Conservation (phyloP, 2,888 invertebrate genomes). For the Periphyllus acericola region DNA sequence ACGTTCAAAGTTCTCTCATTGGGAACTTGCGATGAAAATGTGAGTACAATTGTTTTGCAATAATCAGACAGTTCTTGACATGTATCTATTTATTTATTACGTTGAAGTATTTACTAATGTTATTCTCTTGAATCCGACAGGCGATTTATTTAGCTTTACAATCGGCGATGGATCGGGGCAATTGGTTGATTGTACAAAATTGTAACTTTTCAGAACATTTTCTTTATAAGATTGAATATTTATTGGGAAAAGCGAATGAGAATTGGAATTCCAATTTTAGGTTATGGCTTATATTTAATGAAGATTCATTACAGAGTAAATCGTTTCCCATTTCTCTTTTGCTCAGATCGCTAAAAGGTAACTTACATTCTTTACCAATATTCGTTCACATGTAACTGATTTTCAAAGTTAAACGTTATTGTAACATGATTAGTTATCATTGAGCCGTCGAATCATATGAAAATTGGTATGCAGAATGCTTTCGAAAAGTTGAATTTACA, state of each 20-base stretch:
- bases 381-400: not conserved
- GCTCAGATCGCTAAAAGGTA: slow-evolving; percentile 50
- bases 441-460: slow-evolving; percentile 41
- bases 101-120: not conserved
- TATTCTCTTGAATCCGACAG: not conserved
- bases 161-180: slow-evolving; percentile 43
- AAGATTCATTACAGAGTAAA: not conserved
- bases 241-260: slow-evolving; percentile 26
- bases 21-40: slow-evolving; percentile 35
- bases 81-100: too few relatives aligned
- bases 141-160: slow-evolving; percentile 38
- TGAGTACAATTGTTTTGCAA: not conserved
- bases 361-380: not conserved
- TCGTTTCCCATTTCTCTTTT: slow-evolving; percentile 39
- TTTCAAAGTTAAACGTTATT: not conserved
- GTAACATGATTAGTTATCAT: slow-evolving; percentile 30
- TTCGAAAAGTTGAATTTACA: not conserved
- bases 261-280: slow-evolving; percentile 42
- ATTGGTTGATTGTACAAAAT: slow-evolving; percentile 55
- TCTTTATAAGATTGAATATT: slow-evolving; percentile 16
- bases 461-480: slow-evolving; percentile 15
- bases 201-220: slow-evolving; percentile 41
- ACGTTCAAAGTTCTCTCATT: slow-evolving; percentile 41
- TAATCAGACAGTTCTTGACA: not conserved
- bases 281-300: slow-evolving; percentile 47